These are phyloP conservation scores for Proctacanthus coquilletti DNA, from an alignment of 1,140 invertebrate genomes.

Conservation along the genomic window DNA sequence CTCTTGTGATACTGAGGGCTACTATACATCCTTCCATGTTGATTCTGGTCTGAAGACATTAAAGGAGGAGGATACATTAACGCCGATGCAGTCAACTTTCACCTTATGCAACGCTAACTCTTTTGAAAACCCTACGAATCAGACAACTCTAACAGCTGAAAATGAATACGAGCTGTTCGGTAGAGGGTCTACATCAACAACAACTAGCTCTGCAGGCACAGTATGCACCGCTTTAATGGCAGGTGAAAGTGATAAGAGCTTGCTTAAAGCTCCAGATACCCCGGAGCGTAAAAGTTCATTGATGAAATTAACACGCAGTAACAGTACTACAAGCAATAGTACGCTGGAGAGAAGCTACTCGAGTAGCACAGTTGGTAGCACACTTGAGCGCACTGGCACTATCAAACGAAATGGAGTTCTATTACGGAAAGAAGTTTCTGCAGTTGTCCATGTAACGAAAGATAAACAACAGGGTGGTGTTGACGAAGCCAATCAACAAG, in stretches of 20 bases:
- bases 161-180: slow-evolving; percentile 82
- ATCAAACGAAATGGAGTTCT: slow-evolving; percentile 35
- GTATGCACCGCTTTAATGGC: slow-evolving; percentile 66
- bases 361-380: slow-evolving; percentile 36
- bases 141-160: slow-evolving; percentile 48
- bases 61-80: slow-evolving; percentile 60
- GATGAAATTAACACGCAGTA: slow-evolving; percentile 33
- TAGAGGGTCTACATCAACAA: slow-evolving; percentile 74
- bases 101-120: slow-evolving; percentile 40
- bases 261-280: slow-evolving; percentile 47
- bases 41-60: slow-evolving; percentile 82
- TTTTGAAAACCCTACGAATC: slow-evolving; percentile 34
- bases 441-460: too few relatives aligned
- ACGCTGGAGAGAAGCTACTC: slow-evolving; percentile 41
- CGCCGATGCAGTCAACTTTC: slow-evolving; percentile 43
- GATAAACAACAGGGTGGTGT: too few relatives aligned
- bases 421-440: slow-evolving; percentile 25
- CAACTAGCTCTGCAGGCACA: slow-evolving; percentile 76
- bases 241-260: slow-evolving; percentile 36
- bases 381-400: slow-evolving; percentile 35
- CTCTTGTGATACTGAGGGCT: slow-evolving; percentile 91
- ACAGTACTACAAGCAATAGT: slow-evolving; percentile 33
- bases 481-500: too few relatives aligned
- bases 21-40: slow-evolving; percentile 93
- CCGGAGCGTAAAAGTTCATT: slow-evolving; percentile 60